Percentiles rank a stretch among this genome's conserved stretches.
phyloP scores from a whole-genome alignment of 2,797 vertebrate species.

The Cossypha dichroa region DNA sequence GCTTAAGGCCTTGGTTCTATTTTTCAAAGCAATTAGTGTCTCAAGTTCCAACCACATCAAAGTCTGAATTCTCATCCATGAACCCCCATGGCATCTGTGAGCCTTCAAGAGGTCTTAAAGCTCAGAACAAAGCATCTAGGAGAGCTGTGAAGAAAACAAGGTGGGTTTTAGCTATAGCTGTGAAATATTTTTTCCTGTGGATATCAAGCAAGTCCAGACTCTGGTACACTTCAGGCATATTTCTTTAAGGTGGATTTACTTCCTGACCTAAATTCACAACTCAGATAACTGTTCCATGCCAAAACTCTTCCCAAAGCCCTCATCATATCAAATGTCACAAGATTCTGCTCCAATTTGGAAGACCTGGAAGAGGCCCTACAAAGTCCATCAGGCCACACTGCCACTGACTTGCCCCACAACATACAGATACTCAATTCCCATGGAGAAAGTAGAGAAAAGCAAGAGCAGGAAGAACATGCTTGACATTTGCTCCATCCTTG shows the following conservation, averaged over 20 bases:
- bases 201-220: background rate
- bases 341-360: background rate
- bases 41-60: background rate
- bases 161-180: background rate
- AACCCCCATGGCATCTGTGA: background rate
- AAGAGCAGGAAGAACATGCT: background rate
- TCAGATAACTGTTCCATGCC: background rate
- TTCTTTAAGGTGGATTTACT: background rate
- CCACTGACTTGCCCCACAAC: background rate
- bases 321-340: background rate
- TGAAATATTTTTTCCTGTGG: background rate
- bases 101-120: background rate
- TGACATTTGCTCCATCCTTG: too few relatives aligned
- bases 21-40: slow-evolving; percentile 52
- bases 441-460: background rate
- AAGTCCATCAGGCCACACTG: background rate
- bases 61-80: background rate
- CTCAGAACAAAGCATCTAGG: background rate
- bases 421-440: background rate
- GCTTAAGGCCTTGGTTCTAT: background rate
- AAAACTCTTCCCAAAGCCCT: background rate
- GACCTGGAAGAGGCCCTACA: background rate
- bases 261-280: background rate
- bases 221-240: background rate
- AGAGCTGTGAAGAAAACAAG: background rate